Base-by-base conservation (phyloP, 1,140 invertebrate species). In the Capitella teleta region DNA sequence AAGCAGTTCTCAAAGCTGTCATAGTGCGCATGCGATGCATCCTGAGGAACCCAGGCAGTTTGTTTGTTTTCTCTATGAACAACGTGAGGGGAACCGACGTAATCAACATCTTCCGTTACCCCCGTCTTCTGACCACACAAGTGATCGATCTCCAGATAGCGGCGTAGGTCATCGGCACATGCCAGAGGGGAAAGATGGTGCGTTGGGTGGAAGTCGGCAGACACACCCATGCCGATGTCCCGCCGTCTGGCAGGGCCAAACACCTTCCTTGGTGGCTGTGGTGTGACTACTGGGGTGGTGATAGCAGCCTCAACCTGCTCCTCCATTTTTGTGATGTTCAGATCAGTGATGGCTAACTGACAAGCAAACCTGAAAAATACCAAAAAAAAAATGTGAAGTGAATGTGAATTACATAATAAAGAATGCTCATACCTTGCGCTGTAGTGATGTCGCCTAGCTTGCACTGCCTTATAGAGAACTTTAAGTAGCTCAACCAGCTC, bases 1-100 rank as follows among this genome's bases (percentile, higher is more conserved):
- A 93, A 74, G 57, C 90, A 85, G 68, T 88, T 83, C 53, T 91
- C 86, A 66, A 90, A 87, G 2, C 85, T 84, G 61, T 90, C 85
- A 44, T 83, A 32, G 16, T 51, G 21, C 37, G 24, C 21, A 32
- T 28, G n/a, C 26, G n/a, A 16, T 16, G 46, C 14, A 19, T 26
- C 25, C 16, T 8, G 4, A 8, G 14, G 12, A 12, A 12, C 4
- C 12, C 12, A 1, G 14, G 28, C 38, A 23, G 41, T n/a, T 16
- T 28, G 21, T 16, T 24, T 52, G 21, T 37, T 26, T 25, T 34
- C 16, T 41, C 23, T 28, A 12, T 37, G 32, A 12, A 25, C 26
- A n/a, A n/a, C n/a, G n/a, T n/a, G n/a, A n/a, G n/a, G n/a, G n/a
- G n/a, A n/a, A n/a, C n/a, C n/a, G n/a, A n/a, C n/a, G n/a, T n/a